A percentile compares a stretch with the other conserved stretches of the same genome.
These are phyloP conservation scores for Apeltes quadracus DNA, from an alignment of 2,113 vertebrate species.

Conservation along the genomic window DNA sequence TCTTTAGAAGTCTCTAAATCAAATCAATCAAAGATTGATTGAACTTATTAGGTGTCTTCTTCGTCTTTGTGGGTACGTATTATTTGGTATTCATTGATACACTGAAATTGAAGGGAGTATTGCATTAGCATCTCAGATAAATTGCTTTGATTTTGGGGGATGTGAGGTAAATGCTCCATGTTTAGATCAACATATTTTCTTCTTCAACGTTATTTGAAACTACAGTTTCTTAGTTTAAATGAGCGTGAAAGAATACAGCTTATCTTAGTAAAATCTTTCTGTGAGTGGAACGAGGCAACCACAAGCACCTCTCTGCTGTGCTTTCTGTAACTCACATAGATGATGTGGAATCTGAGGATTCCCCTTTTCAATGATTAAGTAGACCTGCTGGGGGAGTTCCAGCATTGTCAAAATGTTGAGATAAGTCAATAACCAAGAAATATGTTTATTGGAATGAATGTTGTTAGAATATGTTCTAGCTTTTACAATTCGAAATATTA, in stretches of 20 bases:
- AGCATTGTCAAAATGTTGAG: background rate
- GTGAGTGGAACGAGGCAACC: conserved; percentile 43
- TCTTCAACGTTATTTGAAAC: conserved; percentile 24
- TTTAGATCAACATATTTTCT: conserved; percentile 12
- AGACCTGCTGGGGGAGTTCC: conserved; percentile 53
- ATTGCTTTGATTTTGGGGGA: background rate
- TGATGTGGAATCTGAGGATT: conserved; percentile 32
- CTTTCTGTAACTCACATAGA: conserved; percentile 32
- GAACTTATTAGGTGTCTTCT: background rate
- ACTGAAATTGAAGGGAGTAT: background rate
- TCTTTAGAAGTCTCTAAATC: conserved; percentile 9
- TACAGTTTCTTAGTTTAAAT: conserved; percentile 5
- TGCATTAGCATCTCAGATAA: background rate
- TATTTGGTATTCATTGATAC: background rate
- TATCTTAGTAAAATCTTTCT: conserved; percentile 45
- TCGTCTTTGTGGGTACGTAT: background rate
- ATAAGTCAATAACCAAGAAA: conserved; percentile 10
- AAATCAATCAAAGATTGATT: background rate
- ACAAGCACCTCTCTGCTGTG: conserved; percentile 1
- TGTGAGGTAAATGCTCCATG: background rate
- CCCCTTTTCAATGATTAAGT: background rate
- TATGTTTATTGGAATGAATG: background rate
- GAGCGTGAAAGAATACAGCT: conserved; percentile 32
- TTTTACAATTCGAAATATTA: background rate
- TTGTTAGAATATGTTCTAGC: background rate